Evolutionary conservation across 2,888 invertebrate genomes (phyloP).

Genomic region (Vanessa cardui): DNA sequence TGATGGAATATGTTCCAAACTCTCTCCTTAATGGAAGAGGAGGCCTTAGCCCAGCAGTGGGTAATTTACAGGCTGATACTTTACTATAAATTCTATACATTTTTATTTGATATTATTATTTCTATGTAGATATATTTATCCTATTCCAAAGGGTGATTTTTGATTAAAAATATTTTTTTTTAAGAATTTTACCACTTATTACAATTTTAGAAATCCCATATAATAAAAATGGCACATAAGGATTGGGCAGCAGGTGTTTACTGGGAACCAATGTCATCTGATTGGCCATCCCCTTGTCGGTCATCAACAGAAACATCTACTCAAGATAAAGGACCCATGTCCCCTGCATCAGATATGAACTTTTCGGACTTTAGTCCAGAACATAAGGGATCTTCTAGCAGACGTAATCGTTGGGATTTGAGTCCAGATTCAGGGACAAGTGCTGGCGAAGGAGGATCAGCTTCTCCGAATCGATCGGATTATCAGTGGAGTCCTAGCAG

Average conservation of each 20-base stretch:
- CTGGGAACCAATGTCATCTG: conserved; percentile 75
- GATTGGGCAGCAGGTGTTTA: conserved; percentile 75
- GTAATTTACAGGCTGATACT: too few relatives aligned
- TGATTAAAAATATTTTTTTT: too few relatives aligned
- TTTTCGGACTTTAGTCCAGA: conserved; percentile 73
- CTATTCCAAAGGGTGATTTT: too few relatives aligned
- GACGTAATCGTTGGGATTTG: conserved; percentile 66
- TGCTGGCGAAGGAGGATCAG: conserved; percentile 61
- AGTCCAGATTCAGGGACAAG: conserved; percentile 73
- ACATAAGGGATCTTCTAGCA: conserved; percentile 51
- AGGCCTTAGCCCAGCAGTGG: too few relatives aligned
- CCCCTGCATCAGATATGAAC: conserved; percentile 68
- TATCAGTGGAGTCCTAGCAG: conserved; percentile 83
- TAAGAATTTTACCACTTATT: too few relatives aligned
- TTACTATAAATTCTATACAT: too few relatives aligned
- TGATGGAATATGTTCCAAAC: too few relatives aligned
- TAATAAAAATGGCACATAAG: conserved; percentile 68
- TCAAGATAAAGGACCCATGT: conserved; percentile 59
- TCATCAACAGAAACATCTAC: conserved; percentile 59
- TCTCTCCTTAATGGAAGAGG: too few relatives aligned
- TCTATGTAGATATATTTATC: too few relatives aligned
- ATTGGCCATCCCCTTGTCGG: conserved; percentile 60
- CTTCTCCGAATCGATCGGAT: conserved; percentile 67
- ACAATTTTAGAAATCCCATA: conserved; percentile 32
- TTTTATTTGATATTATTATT: too few relatives aligned